These are phyloP conservation scores for Caenorhabditis zanzibari DNA, from an alignment of 2,888 invertebrate species.

Conservation along the genomic window DNA sequence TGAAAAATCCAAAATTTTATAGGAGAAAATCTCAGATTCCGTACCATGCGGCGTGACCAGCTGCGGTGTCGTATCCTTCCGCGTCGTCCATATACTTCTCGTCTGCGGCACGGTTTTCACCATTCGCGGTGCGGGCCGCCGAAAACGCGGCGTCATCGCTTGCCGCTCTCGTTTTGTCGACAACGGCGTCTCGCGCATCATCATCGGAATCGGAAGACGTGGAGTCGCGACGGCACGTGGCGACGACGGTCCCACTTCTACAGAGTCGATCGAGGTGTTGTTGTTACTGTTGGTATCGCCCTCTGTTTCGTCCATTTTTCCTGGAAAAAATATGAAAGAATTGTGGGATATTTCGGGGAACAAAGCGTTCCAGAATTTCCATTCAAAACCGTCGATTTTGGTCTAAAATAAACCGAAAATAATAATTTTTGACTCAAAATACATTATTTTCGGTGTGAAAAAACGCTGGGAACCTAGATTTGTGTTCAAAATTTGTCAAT, in stretches of 20 bases:
- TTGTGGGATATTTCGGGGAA: background rate
- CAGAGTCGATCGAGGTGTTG: slow-evolving; percentile 45
- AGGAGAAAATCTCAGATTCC: no score
- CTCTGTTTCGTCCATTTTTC: slow-evolving; percentile 35
- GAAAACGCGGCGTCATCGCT: slow-evolving; percentile 51
- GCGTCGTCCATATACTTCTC: slow-evolving; percentile 42
- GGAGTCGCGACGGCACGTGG: slow-evolving; percentile 39
- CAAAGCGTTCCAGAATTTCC: no score
- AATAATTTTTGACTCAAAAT: no score
- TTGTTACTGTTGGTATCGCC: background rate
- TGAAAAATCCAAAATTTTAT: no score
- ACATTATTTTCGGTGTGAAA: no score
- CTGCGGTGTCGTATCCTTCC: slow-evolving; percentile 18
- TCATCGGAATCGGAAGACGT: slow-evolving; percentile 27
- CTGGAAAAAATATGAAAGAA: slow-evolving; percentile 1
- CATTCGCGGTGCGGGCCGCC: slow-evolving; percentile 57
- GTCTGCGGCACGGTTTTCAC: slow-evolving; percentile 67
- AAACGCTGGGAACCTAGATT: no score
- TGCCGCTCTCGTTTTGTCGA: slow-evolving; percentile 72
- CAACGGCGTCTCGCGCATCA: slow-evolving; percentile 64
- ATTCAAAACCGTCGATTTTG: no score
- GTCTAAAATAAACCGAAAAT: no score
- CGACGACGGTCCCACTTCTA: slow-evolving; percentile 31
- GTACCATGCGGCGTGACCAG: slow-evolving; percentile 43
- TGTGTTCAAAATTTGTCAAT: no score